These are phyloP conservation scores for Buathra laborator DNA, from an alignment of 2,888 invertebrate species.

Conservation along the genomic window DNA sequence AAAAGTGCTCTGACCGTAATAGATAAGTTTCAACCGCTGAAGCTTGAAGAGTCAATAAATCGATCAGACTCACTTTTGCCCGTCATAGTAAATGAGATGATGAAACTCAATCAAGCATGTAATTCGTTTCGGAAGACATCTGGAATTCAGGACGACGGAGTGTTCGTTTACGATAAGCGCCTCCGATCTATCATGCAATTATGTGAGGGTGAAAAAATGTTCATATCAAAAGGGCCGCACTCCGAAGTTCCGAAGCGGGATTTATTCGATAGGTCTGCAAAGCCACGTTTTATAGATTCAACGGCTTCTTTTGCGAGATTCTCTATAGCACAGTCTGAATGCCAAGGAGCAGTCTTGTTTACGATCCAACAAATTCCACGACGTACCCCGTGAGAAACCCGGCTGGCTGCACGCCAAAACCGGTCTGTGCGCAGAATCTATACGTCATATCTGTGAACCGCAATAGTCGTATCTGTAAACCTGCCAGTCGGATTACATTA, in stretches of 20 bases:
- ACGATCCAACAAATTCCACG: conserved; percentile 74
- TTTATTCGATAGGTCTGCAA: conserved; percentile 32
- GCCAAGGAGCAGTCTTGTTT: conserved; percentile 70
- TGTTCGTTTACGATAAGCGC: conserved; percentile 38
- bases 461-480: conserved; percentile 41
- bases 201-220: conserved; percentile 37
- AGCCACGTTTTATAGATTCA: conserved; percentile 37
- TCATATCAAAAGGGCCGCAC: conserved; percentile 34
- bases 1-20: neutral
- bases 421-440: conserved; percentile 42
- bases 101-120: conserved; percentile 72
- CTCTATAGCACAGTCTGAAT: conserved; percentile 19
- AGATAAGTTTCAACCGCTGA: conserved; percentile 74
- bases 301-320: conserved; percentile 26
- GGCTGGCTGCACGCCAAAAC: conserved; percentile 52
- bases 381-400: conserved; percentile 59
- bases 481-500: conserved; percentile 37
- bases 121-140: conserved; percentile 49
- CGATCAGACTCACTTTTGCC: conserved; percentile 25
- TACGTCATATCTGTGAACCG: conserved; percentile 44
- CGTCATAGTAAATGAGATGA: conserved; percentile 52
- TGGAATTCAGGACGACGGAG: conserved; percentile 35
- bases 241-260: neutral
- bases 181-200: conserved; percentile 31
- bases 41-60: conserved; percentile 47